A percentile compares a stretch with the other conserved stretches of the same genome.
Conservation (phyloP, 2,888 invertebrate species). For the Coenonympha arcania region DNA sequence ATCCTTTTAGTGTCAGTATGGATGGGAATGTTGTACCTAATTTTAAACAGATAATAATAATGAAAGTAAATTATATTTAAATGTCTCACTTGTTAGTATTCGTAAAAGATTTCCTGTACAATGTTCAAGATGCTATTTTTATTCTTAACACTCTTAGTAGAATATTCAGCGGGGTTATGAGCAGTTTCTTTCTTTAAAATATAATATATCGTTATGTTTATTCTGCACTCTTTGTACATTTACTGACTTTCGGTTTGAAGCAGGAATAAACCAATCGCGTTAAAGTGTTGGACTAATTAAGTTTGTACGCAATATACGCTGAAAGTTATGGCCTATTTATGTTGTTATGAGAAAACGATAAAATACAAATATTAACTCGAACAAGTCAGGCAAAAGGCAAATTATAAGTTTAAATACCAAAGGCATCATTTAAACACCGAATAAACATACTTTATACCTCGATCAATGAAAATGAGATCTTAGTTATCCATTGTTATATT, state of each 20-base stretch:
- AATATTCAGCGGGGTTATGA: slow-evolving; percentile 14
- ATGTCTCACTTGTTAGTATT: slow-evolving; percentile 14
- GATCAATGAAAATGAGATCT: not conserved
- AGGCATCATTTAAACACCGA: not conserved
- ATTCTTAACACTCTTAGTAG: slow-evolving; percentile 18
- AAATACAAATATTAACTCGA: too few species aligned
- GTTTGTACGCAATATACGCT: not conserved
- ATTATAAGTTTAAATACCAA: slow-evolving; percentile 6
- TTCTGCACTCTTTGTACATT: slow-evolving; percentile 10
- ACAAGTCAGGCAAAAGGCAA: not conserved
- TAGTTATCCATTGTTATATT: not conserved
- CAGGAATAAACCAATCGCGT: not conserved
- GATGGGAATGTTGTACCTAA: slow-evolving; percentile 24
- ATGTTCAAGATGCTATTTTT: slow-evolving; percentile 24
- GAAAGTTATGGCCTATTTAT: not conserved
- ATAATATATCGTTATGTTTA: slow-evolving; percentile 10
- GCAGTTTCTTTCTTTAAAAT: slow-evolving; percentile 14
- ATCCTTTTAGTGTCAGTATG: slow-evolving; percentile 30
- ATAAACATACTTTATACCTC: not conserved
- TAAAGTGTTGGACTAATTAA: not conserved
- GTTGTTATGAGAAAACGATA: not conserved
- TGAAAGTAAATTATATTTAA: slow-evolving; percentile 15
- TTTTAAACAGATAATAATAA: slow-evolving; percentile 20
- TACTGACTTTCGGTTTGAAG: slow-evolving; percentile 5
- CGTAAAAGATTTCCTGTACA: slow-evolving; percentile 18